Evolutionary conservation across 2,888 invertebrate species (phyloP).

Genomic region (Tribolium freemani): DNA sequence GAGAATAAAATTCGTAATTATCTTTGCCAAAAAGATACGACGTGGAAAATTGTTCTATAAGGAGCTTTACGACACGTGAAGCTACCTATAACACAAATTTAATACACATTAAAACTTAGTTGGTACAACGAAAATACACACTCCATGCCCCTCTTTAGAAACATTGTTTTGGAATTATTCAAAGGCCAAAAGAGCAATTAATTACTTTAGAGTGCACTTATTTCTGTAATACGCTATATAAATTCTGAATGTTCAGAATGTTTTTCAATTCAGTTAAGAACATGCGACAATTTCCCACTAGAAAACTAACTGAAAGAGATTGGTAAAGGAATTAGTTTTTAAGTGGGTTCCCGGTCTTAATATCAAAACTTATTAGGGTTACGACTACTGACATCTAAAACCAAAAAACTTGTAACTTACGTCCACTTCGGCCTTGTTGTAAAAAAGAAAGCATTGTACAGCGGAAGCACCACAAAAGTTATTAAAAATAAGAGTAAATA

Average conservation of each 20-base stretch:
- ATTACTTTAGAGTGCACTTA: too few relatives aligned
- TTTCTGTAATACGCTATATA: too few relatives aligned
- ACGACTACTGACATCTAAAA: constrained; percentile 2
- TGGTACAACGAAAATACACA: not conserved
- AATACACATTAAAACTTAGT: not conserved
- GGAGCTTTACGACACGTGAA: constrained; percentile 95
- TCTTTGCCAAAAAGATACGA: constrained; percentile 95
- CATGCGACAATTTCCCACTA: too few relatives aligned
- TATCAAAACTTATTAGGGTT: not conserved
- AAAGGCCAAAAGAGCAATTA: too few relatives aligned
- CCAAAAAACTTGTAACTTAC: constrained; percentile 72
- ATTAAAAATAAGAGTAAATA: constrained; percentile 17
- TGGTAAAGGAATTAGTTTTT: too few relatives aligned
- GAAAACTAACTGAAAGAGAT: too few relatives aligned
- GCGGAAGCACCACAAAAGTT: constrained; percentile 59
- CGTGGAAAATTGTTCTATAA: constrained; percentile 97
- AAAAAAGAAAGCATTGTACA: constrained; percentile 67
- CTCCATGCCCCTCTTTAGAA: not conserved
- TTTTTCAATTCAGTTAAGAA: too few relatives aligned
- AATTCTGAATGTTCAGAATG: too few relatives aligned
- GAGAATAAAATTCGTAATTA: constrained; percentile 95
- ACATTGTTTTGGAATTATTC: not conserved
- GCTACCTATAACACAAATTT: constrained; percentile 77
- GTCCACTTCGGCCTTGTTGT: constrained; percentile 80
- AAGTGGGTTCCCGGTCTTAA: not conserved